A percentile compares a stretch with the other conserved stretches of the same genome.
These are phyloP conservation scores for Taxidea taxus DNA, from an alignment of 2,113 vertebrate species.

Conservation along the genomic window DNA sequence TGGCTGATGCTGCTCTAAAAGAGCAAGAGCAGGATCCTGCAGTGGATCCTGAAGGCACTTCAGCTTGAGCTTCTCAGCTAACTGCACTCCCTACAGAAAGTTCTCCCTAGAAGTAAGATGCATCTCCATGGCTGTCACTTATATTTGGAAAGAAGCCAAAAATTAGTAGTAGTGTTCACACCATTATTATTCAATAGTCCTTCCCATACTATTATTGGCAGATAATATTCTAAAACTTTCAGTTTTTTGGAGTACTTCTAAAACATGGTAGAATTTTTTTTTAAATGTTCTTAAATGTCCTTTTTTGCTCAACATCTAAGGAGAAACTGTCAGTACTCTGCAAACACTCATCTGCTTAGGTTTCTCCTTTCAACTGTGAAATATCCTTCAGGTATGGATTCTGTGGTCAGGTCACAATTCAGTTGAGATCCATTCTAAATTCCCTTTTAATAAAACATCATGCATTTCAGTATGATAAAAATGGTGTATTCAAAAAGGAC, in stretches of 20 bases:
- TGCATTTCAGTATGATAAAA: background rate
- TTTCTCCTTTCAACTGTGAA: background rate
- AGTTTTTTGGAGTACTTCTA: background rate
- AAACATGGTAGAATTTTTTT: background rate
- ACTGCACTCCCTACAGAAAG: background rate
- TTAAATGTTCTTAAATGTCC: background rate
- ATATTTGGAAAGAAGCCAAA: background rate
- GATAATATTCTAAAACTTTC: background rate
- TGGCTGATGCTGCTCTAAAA: background rate
- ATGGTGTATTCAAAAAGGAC: background rate
- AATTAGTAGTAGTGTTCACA: no score
- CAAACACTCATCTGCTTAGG: background rate
- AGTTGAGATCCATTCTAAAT: conserved; percentile 13
- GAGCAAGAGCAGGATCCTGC: background rate
- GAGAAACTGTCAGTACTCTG: background rate
- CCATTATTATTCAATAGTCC: background rate
- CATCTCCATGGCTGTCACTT: background rate
- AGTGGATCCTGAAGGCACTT: background rate
- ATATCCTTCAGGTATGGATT: background rate
- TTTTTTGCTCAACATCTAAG: background rate
- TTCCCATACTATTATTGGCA: background rate
- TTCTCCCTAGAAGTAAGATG: background rate
- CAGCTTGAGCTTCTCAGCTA: background rate
- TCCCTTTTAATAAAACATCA: conserved; percentile 25
- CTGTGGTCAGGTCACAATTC: conserved; percentile 19